Evolutionary conservation across 2,113 vertebrate genomes (phyloP), one percentile per base, ranked within the genome.

Genomic region (Bos javanicus): DNA sequence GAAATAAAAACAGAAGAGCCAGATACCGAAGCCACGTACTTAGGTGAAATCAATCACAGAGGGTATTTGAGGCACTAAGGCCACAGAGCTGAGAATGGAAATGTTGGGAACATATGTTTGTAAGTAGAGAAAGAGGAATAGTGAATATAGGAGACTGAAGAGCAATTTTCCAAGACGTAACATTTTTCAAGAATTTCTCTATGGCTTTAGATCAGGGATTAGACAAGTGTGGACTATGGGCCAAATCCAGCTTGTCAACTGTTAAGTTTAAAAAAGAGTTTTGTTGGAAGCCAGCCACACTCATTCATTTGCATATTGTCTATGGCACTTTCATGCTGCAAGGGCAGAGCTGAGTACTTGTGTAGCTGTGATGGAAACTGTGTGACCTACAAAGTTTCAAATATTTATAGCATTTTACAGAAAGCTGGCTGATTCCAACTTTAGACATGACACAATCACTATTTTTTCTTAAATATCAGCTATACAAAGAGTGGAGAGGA

Each of bases 401-500:
- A 78, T 94, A 76, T 76, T 48, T 94, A 92, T 14, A 59, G 36
- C 36, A 28, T 3, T 83, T 95, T 80, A 54, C 21, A 62, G 78
- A 92, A 93, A 87, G 25, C 80, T 83, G 52, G 33, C 89, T 57
- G 92, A 76, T 28, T 28, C 48, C 50, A 83, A 25, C 52, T 83
- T 90, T 60, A 76, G 88, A 91, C 52, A 3, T 78, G 71, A 39
- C 19, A 16, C 5, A 4, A 71, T 92, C 50, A 64, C 43, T 28
- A 15, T 64, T 93, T 97, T 97, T 91, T 89, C 83, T 81, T 81
- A 71, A 93, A n/a, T 50, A 23, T 93, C 90, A 84, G 14, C 21
- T 57, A 43, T 3, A 80, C 50, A 90, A 57, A 90, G 87, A 74
- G 30, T 7, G 50, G 86, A 90, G 13, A 26, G 9, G 67, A 87